Base-by-base conservation (phyloP, 2,888 invertebrate genomes). In the Amblyteles armatorius region DNA sequence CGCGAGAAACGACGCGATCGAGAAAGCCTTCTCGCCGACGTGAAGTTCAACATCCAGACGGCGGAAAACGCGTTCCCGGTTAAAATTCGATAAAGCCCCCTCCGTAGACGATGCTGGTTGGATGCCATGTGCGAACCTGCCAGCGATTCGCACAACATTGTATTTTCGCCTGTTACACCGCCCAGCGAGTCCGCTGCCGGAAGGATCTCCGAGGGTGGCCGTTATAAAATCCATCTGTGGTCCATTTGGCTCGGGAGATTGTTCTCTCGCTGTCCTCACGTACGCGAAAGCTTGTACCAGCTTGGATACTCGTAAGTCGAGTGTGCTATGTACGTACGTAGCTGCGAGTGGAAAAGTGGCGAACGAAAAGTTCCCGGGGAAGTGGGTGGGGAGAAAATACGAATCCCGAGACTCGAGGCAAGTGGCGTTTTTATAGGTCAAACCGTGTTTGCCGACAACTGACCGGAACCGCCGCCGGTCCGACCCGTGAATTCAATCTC, bases 21-120 rank as follows among this genome's bases (percentile, higher is more conserved):
- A 36, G 60, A 33, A n/a, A 16, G 13, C 29, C 22, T 65, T 63
- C 44, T 29, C 60, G 69, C 73, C 19, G 50, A 72, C 50, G 19
- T 26, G 44, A 44, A 29, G 16, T 79, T 63, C 69, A n/a, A 29
- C n/a, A 69, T 44, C 69, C 52, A 44, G 79, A 63, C 52, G 44
- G 33, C 29, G 78, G 82, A 57, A 84, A 87, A 85, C 82, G 81
- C 80, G 80, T 85, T 85, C 73, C 55, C 67, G 48, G 80, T 74
- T 84, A 71, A 87, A 87, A 84, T 55, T 87, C 85, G 82, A 86
- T 86, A 84, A 79, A 84, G 76, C 76, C 63, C 72, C 36, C 79
- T 36, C 68, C 44, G 2, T 2, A 44, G 44, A 44, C 74, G 55
- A 74, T 48, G 44, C n/a, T 13, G 52, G 36, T 26, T 22, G 33